Evolutionary conservation across 2,888 invertebrate species (phyloP), one percentile per base, ranked within the genome.

Genomic region (Scelioninae gen. 2): DNA sequence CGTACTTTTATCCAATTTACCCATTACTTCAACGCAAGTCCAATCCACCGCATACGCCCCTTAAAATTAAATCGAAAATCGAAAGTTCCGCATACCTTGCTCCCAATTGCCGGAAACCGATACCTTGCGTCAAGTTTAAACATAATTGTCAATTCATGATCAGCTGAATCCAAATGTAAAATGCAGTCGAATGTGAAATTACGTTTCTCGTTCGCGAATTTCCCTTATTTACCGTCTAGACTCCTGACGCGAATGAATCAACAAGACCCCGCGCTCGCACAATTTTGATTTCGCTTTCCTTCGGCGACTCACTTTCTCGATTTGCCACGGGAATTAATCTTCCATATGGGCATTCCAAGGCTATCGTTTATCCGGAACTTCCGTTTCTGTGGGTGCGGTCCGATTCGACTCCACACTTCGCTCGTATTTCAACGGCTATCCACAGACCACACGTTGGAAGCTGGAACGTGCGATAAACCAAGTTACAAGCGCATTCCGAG

Each of bases 331-430:
- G 58, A 71, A 74, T 71, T 46, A 64, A 68, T 68, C 52, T 46
- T 7, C 18, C 22, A 35, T 16, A 45, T 50, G 46, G 39, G 37
- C 55, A 69, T 50, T 55, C 61, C 68, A 71, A 76, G 73, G 68
- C 71, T 71, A 61, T 63, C 58, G 55, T 28, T 55, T 58, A 46
- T 48, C 48, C 71, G 68, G 73, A 73, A 76, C 73, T 76, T 73
- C 76, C 73, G 73, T 68, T 73, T 67, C n/a, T 55, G 63, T 71
- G 64, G 64, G 64, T 64, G 68, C 46, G 63, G 70, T 71, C 18
- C 18, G 61, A 60, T 69, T 35, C 48, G 60, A 28, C 41, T 65
- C 45, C 28, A 55, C 57, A 48, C 65, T 53, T 65, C 15, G 52
- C 39, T 71, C 55, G 60, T 60, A 55, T 63, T 75, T 57, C 58